Base-by-base conservation (phyloP, 1,140 invertebrate genomes). In the Diorhabda elongata region DNA sequence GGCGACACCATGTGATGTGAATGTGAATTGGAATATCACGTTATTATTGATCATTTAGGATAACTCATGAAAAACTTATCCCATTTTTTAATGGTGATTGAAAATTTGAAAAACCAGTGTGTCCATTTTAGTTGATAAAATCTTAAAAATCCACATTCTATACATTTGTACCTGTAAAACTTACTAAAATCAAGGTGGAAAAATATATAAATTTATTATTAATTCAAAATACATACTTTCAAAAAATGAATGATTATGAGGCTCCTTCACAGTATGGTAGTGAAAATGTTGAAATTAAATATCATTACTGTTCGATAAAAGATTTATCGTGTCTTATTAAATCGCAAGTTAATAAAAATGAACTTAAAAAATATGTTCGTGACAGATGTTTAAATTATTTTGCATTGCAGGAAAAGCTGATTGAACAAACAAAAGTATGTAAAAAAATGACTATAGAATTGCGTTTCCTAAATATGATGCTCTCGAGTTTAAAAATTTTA, bases 331-430 rank as follows among this genome's bases (percentile, higher is more conserved):
- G 74, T 63, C 66, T 81, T 26, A 44, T 80, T 11, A 66, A 59
- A 61, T 45, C 26, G 11, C 77, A 79, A 71, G n/a, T 79, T 44
- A 76, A 68, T 44, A 68, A 70, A 60, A 58, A 76, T 44, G 58
- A 11, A 11, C 11, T 11, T 11, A 57, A 69, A 69, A 71, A 72
- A 70, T 76, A 68, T 66, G 67, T 79, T 58, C 80, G 79, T 72
- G 73, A 80, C 52, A 44, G 69, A 59, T 80, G 78, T 69, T 70
- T 78, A 44, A 65, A 73, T 59, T 76, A 76, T 72, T 79, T 76
- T 70, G n/a, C 64, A 64, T 67, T 42, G 44, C 45, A 71, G 58
- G 44, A 68, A 69, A 71, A 71, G 70, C 68, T 75, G 67, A 59
- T 72, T 47, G 52, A 65, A 58, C 76, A 76, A 67, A 45, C 58